Evolutionary conservation across 2,113 vertebrate species (phyloP).

Genomic region (Daboia siamensis): DNA sequence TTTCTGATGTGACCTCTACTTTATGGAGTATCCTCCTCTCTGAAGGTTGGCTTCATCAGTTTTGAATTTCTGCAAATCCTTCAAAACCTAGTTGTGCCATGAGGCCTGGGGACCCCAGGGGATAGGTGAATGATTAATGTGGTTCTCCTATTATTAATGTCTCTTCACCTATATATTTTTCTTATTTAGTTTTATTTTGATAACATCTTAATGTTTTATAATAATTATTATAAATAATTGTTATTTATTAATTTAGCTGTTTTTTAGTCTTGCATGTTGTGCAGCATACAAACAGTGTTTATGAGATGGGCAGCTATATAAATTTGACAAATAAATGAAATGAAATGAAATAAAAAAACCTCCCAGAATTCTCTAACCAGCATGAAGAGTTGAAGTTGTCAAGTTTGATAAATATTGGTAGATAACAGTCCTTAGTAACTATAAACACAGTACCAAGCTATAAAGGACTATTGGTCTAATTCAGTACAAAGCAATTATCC

Average conservation of each 20-base stretch:
- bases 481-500: background rate
- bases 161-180: background rate
- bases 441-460: background rate
- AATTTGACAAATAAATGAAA: background rate
- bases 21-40: background rate
- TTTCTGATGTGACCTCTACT: background rate
- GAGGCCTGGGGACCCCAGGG: background rate
- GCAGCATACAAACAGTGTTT: background rate
- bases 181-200: background rate
- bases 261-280: background rate
- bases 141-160: background rate
- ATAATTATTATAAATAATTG: background rate
- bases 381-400: background rate
- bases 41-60: background rate
- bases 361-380: background rate
- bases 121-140: background rate
- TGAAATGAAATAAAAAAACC: background rate
- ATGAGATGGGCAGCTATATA: background rate
- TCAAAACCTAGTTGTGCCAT: background rate
- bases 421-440: background rate
- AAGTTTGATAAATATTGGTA: background rate
- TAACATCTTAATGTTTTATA: background rate
- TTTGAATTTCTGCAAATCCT: background rate
- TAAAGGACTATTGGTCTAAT: background rate
- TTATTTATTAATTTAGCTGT: background rate